Evolutionary conservation across 2,797 vertebrate species (phyloP).

Genomic region (Oryzias sinensis): DNA sequence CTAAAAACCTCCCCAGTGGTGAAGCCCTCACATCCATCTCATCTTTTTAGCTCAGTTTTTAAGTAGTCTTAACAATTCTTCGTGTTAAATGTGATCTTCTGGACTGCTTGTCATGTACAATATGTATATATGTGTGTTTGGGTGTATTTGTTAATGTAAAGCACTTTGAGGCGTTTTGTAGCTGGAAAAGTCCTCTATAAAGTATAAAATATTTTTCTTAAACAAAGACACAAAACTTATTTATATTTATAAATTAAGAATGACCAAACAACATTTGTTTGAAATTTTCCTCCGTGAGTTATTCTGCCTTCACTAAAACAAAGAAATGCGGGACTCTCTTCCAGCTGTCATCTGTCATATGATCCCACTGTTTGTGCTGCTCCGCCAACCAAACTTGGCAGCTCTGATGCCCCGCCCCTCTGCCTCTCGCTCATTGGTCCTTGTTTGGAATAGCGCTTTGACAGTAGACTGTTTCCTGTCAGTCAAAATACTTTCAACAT

Average conservation of each 20-base stretch:
- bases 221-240: neutral
- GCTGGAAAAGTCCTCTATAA: too few relatives aligned
- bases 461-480: conserved; percentile 29
- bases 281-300: neutral
- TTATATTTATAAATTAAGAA: neutral
- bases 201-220: too few relatives aligned
- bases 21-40: too few relatives aligned
- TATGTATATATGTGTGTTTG: too few relatives aligned
- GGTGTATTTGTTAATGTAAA: too few relatives aligned
- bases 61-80: too few relatives aligned
- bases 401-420: conserved; percentile 23
- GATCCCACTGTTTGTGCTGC: conserved; percentile 61
- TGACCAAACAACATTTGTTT: neutral
- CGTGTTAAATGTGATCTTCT: too few relatives aligned
- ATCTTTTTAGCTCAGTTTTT: too few relatives aligned
- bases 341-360: conserved; percentile 53
- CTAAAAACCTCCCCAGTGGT: too few relatives aligned
- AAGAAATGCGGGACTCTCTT: conserved; percentile 8
- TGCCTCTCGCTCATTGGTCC: conserved; percentile 34
- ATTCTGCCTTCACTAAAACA: neutral
- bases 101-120: too few relatives aligned
- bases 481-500: conserved; percentile 29
- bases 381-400: conserved; percentile 29
- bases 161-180: too few relatives aligned
- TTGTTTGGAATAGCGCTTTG: neutral